Percentiles rank a stretch among this genome's conserved stretches.
phyloP scores from a whole-genome alignment of 1,140 invertebrate species.

The Copidosoma floridanum region DNA sequence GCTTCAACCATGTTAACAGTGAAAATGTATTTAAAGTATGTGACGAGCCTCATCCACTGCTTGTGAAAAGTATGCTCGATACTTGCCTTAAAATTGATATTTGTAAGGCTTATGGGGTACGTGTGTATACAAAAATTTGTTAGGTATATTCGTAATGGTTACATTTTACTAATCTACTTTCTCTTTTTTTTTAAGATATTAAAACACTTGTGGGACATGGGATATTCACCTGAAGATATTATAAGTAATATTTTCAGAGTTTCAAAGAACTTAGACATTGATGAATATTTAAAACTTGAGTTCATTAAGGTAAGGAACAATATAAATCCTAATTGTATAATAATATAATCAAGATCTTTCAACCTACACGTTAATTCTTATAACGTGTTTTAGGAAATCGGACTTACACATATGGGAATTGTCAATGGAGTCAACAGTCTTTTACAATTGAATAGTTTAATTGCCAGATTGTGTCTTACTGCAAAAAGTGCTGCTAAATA shows the following conservation, averaged over 20 bases:
- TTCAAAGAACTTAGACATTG: conserved; percentile 80
- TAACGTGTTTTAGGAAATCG: conserved; percentile 76
- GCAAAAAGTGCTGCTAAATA: too few species aligned
- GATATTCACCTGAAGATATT: conserved; percentile 95
- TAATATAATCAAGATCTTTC: not conserved
- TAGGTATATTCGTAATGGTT: too few species aligned
- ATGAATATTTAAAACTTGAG: conserved; percentile 80
- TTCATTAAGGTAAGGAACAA: conserved; percentile 74
- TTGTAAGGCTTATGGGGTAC: conserved; percentile 80
- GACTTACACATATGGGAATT: conserved; percentile 86
- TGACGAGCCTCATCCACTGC: conserved; percentile 96
- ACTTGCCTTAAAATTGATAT: conserved; percentile 81
- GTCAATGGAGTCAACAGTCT: conserved; percentile 84
- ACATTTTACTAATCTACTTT: too few species aligned
- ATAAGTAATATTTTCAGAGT: conserved; percentile 93
- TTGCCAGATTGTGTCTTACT: conserved; percentile 83
- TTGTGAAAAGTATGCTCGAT: conserved; percentile 90
- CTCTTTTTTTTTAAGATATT: conserved; percentile 64
- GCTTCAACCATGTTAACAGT: conserved; percentile 87
- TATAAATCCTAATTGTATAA: not conserved
- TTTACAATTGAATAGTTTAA: conserved; percentile 85
- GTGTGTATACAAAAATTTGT: too few species aligned
- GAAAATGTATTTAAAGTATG: conserved; percentile 99
- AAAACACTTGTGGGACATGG: conserved; percentile 84
- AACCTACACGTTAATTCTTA: conserved; percentile 27